Evolutionary conservation across 2,113 vertebrate genomes (phyloP).

Genomic region (Anhinga anhinga): DNA sequence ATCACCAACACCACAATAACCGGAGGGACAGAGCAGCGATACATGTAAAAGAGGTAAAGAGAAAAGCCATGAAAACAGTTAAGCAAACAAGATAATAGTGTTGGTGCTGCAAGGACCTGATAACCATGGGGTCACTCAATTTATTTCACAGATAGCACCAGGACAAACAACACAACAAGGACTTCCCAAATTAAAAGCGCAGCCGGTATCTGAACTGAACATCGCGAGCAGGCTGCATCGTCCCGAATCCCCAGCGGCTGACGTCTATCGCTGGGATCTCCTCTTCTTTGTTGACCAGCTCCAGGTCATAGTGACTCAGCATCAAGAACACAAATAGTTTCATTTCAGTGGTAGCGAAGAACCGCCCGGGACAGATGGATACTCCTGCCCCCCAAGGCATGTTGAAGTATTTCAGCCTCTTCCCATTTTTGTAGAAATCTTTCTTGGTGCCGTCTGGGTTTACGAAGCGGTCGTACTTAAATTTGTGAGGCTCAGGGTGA

Average conservation of each 20-base stretch:
- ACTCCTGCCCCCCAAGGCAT: constrained; percentile 92
- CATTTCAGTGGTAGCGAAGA: constrained; percentile 86
- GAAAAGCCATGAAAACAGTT: not conserved
- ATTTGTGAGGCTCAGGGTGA: constrained; percentile 80
- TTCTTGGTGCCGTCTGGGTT: constrained; percentile 80
- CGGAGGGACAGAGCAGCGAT: rapidly evolving
- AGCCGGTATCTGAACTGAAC: constrained; percentile 83
- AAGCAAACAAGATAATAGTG: not conserved
- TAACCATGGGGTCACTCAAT: rapidly evolving
- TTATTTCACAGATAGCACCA: not conserved
- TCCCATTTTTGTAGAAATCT: constrained; percentile 86
- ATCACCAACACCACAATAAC: not conserved
- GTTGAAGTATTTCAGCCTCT: constrained; percentile 83
- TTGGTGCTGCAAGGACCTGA: rapidly evolving
- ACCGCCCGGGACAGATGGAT: constrained; percentile 88
- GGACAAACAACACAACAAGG: not conserved
- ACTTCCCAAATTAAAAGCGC: not conserved
- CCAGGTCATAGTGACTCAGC: constrained; percentile 85
- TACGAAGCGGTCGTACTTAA: constrained; percentile 86
- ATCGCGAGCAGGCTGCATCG: constrained; percentile 79
- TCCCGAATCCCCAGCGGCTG: constrained; percentile 86
- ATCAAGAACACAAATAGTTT: constrained; percentile 90
- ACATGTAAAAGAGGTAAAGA: rapidly evolving
- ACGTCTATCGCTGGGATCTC: constrained; percentile 76
- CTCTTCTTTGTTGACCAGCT: constrained; percentile 76